Base-by-base conservation (phyloP, 1,140 invertebrate genomes). In the Papilio glaucus region DNA sequence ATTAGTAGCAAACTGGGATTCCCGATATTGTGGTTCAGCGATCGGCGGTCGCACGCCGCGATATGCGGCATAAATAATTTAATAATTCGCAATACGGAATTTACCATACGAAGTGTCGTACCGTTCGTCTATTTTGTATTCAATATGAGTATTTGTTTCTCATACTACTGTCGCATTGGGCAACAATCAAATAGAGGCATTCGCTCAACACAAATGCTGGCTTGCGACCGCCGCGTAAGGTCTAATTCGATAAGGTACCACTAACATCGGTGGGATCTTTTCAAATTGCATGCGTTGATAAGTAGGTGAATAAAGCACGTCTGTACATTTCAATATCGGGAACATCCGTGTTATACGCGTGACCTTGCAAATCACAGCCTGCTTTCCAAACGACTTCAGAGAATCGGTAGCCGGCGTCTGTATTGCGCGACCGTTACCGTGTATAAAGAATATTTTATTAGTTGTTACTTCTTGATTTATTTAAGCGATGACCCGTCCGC, bases 71-170 rank as follows among this genome's bases (percentile, higher is more conserved):
- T 93, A 91, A 91, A 93, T 93, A 91, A 93, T 93, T 93, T 93
- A 93, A 93, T 93, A 93, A 93, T 93, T 93, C 91, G 91, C 91
- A 87, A 90, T 91, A 91, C 91, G 86, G 89, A 91, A 93, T 93
- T 91, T 93, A 91, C 85, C 89, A 93, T 93, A 91, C 83, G 75
- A 76, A 84, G 82, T 88, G 85, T 85, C 87, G 88, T 90, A 91
- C 89, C 91, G 89, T 91, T 93, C 83, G 75, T 88, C 87, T 83
- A 76, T 42, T 93, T 89, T 83, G 89, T 93, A 93, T 93, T 93
- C 91, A 87, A 90, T 91, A 93, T 93, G 91, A 91, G 89, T 93
- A 88, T 91, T 88, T 90, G 88, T 88, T 93, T 93, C 90, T 93
- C 90, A 93, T 93, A 93, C 85, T 91, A 74, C 85, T 90, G 88